phyloP scores from a whole-genome alignment of 1,140 invertebrate genomes.

The Lanistes nyassanus region DNA sequence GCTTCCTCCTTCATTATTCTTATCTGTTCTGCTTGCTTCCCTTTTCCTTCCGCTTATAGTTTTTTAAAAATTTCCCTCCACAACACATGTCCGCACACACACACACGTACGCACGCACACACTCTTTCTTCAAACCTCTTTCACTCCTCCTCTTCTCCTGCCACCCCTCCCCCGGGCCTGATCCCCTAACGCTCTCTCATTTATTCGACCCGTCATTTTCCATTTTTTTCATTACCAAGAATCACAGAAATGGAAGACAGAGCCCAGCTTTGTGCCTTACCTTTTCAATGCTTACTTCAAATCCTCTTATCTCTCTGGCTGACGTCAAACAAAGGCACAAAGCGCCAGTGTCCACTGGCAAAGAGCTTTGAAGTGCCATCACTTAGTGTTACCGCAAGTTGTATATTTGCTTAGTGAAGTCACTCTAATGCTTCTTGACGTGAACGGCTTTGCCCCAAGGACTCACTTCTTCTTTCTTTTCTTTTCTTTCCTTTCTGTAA shows the following conservation, averaged over 20 bases:
- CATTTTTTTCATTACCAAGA: neutral
- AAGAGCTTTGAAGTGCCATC: neutral
- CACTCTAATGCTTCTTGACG: too few relatives aligned
- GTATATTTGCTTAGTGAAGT: too few relatives aligned
- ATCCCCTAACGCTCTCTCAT: neutral
- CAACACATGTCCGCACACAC: too few relatives aligned
- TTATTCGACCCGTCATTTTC: too few relatives aligned
- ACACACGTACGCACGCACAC: too few relatives aligned
- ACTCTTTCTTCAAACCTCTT: neutral
- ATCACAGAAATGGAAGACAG: neutral
- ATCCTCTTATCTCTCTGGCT: neutral
- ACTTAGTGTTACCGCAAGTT: neutral
- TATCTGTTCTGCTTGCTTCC: neutral
- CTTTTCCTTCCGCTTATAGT: too few relatives aligned
- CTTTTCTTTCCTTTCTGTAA: too few relatives aligned
- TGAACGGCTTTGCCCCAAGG: too few relatives aligned
- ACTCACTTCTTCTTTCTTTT: too few relatives aligned
- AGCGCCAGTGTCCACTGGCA: neutral
- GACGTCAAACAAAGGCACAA: neutral
- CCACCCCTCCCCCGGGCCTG: neutral
- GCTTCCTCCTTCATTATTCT: neutral
- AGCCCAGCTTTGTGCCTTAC: neutral
- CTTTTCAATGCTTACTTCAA: neutral
- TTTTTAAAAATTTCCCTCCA: too few relatives aligned
- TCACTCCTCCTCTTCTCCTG: neutral